A percentile compares a stretch with the other conserved stretches of the same genome.
Evolutionary conservation across 2,113 vertebrate species (phyloP).

Genomic region (Australoheros scitulus): DNA sequence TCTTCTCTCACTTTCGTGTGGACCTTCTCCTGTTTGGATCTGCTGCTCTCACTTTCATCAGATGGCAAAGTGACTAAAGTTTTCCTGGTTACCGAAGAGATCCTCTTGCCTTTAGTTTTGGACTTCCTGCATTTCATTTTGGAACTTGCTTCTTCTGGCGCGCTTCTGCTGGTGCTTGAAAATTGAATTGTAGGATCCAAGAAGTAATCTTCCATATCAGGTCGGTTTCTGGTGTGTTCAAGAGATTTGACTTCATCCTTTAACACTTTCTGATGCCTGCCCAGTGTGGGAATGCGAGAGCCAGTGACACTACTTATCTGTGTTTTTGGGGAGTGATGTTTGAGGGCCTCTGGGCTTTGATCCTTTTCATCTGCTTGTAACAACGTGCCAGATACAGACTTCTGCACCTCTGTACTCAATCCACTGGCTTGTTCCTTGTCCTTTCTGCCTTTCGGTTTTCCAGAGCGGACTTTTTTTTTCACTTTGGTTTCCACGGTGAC

Average conservation of each 20-base stretch:
- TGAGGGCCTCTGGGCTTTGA: not conserved
- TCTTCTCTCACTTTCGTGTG: not conserved
- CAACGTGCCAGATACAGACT: not conserved
- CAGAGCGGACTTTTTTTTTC: constrained; percentile 16
- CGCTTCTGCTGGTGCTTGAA: not conserved
- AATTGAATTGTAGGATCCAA: constrained; percentile 9
- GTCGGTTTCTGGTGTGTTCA: not conserved
- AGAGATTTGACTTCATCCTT: not conserved
- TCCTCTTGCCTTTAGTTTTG: constrained; percentile 33
- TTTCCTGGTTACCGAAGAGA: constrained; percentile 20
- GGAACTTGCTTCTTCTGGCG: not conserved
- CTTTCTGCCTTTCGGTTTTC: constrained; percentile 20
- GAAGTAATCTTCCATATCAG: constrained; percentile 56
- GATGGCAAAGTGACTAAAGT: not conserved
- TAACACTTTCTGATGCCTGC: constrained; percentile 12
- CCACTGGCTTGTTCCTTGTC: not conserved
- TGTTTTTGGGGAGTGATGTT: not conserved
- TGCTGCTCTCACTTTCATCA: constrained; percentile 3
- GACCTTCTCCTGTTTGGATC: not conserved
- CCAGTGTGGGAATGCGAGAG: constrained; percentile 60
- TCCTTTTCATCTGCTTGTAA: constrained; percentile 3
- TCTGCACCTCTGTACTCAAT: not conserved
- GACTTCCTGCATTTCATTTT: constrained; percentile 48
- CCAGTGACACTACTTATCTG: constrained; percentile 4
- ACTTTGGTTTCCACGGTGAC: constrained; percentile 64